Evolutionary conservation across 2,888 invertebrate species (phyloP).

Genomic region (Timema podura): DNA sequence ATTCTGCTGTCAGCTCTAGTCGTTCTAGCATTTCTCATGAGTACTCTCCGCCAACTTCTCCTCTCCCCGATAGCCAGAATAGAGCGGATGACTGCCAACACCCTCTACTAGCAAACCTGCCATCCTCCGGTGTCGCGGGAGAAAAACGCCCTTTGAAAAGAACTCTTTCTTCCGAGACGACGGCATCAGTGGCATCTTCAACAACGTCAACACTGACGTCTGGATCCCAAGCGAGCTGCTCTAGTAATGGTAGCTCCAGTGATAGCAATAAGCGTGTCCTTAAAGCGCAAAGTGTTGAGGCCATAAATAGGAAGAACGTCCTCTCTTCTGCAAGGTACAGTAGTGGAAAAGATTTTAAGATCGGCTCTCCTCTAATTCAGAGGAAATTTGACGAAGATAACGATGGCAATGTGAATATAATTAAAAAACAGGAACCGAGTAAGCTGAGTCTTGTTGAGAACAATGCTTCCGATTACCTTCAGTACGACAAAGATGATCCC

Average conservation of each 20-base stretch:
- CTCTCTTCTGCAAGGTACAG: slow-evolving; percentile 81
- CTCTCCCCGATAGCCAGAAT: slow-evolving; percentile 53
- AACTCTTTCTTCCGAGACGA: slow-evolving; percentile 68
- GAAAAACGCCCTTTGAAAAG: slow-evolving; percentile 49
- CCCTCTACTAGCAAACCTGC: slow-evolving; percentile 27
- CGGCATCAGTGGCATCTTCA: slow-evolving; percentile 60
- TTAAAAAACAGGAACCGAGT: too few relatives aligned
- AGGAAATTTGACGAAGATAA: slow-evolving; percentile 52
- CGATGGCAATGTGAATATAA: too few relatives aligned
- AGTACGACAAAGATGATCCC: too few relatives aligned
- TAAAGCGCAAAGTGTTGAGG: slow-evolving; percentile 76
- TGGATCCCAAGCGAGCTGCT: slow-evolving; percentile 64
- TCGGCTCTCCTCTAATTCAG: slow-evolving; percentile 67
- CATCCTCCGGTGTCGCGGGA: slow-evolving; percentile 37
- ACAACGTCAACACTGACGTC: slow-evolving; percentile 61
- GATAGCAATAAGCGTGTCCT: slow-evolving; percentile 64
- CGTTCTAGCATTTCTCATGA: slow-evolving; percentile 74
- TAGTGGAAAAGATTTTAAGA: slow-evolving; percentile 71
- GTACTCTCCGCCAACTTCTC: slow-evolving; percentile 69
- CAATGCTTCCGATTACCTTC: too few relatives aligned
- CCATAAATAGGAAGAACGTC: slow-evolving; percentile 81
- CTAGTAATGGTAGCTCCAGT: slow-evolving; percentile 49
- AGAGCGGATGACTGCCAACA: slow-evolving; percentile 24
- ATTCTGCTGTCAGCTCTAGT: slow-evolving; percentile 82
- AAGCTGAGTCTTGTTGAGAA: too few relatives aligned